Conservation (phyloP, 2,888 invertebrate genomes). For the Drosophila barbarae region DNA sequence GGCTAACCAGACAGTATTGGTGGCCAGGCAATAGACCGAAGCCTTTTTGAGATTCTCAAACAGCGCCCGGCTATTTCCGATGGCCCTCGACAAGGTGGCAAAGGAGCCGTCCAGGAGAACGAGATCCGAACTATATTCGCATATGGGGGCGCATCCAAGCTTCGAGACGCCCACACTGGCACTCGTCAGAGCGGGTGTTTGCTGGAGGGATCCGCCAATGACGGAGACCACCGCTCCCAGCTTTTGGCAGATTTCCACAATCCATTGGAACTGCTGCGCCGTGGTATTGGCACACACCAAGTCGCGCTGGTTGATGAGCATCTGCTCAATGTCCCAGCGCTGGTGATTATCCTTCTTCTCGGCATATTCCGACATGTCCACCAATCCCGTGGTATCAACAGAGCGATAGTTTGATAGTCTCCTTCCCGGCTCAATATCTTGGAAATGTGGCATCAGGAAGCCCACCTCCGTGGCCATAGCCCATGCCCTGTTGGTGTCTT, state of each 20-base stretch:
- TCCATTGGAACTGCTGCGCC: conserved; percentile 41
- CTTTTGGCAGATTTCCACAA: conserved; percentile 49
- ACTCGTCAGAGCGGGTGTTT: conserved; percentile 38
- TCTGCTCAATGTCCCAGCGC: conserved; percentile 30
- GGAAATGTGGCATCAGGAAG: conserved; percentile 18
- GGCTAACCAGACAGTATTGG: conserved; percentile 27
- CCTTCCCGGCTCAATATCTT: conserved; percentile 6
- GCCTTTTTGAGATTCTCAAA: conserved; percentile 57
- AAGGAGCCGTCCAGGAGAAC: conserved; percentile 45
- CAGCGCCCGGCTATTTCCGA: conserved; percentile 51
- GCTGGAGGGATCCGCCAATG: conserved; percentile 43
- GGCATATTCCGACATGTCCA: conserved; percentile 45
- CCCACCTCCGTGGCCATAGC: conserved; percentile 51
- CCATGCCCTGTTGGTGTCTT: not conserved
- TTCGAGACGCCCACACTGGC: conserved; percentile 49
- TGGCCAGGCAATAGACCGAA: conserved; percentile 38
- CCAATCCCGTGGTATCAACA: conserved; percentile 11
- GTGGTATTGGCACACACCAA: conserved; percentile 44
- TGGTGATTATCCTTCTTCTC: conserved; percentile 42
- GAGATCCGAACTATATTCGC: conserved; percentile 48
- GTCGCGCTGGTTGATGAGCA: conserved; percentile 41
- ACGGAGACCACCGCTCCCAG: conserved; percentile 57
- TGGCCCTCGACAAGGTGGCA: conserved; percentile 33
- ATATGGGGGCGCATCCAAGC: conserved; percentile 27
- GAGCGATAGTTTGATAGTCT: conserved; percentile 1